Evolutionary conservation across 1,140 invertebrate species (phyloP).

Genomic region (Drosophila azteca): DNA sequence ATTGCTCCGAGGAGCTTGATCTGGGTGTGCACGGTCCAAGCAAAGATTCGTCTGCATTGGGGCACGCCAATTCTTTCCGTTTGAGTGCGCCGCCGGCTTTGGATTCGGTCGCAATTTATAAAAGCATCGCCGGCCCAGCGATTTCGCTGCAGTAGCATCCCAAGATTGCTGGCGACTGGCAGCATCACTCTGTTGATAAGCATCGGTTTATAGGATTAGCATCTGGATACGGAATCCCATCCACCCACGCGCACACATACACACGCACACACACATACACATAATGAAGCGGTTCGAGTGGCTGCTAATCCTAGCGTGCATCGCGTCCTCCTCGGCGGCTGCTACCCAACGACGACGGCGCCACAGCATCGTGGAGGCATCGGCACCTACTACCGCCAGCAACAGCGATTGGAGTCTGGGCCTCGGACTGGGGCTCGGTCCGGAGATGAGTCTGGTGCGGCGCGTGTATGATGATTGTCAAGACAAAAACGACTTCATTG

Average conservation of each 20-base stretch:
- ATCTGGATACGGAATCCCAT: slow-evolving; percentile 15
- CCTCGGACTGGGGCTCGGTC: slow-evolving; percentile 70
- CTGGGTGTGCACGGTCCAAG: slow-evolving; percentile 14
- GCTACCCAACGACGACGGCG: slow-evolving; percentile 30
- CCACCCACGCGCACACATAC: slow-evolving; percentile 1
- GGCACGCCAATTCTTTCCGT: slow-evolving; percentile 78
- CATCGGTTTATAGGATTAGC: not conserved
- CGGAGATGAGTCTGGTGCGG: slow-evolving; percentile 73
- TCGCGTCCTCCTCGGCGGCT: slow-evolving; percentile 33
- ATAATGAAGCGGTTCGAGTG: slow-evolving; percentile 65
- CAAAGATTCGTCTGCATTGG: slow-evolving; percentile 41
- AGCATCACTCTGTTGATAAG: slow-evolving; percentile 21
- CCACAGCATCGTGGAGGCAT: slow-evolving; percentile 30
- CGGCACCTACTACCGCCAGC: slow-evolving; percentile 7
- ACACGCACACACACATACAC: not conserved
- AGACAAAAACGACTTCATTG: slow-evolving; percentile 85
- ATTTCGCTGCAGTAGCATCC: slow-evolving; percentile 80
- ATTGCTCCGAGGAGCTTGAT: slow-evolving; percentile 41
- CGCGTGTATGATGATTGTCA: slow-evolving; percentile 87
- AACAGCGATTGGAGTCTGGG: slow-evolving; percentile 33
- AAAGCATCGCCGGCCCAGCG: slow-evolving; percentile 65
- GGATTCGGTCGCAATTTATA: slow-evolving; percentile 66
- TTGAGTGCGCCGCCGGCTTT: slow-evolving; percentile 42
- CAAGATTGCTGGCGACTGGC: slow-evolving; percentile 46
- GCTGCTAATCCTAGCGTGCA: slow-evolving; percentile 60